Conservation (phyloP, 2,113 vertebrate genomes). For the Brachirus orientalis region DNA sequence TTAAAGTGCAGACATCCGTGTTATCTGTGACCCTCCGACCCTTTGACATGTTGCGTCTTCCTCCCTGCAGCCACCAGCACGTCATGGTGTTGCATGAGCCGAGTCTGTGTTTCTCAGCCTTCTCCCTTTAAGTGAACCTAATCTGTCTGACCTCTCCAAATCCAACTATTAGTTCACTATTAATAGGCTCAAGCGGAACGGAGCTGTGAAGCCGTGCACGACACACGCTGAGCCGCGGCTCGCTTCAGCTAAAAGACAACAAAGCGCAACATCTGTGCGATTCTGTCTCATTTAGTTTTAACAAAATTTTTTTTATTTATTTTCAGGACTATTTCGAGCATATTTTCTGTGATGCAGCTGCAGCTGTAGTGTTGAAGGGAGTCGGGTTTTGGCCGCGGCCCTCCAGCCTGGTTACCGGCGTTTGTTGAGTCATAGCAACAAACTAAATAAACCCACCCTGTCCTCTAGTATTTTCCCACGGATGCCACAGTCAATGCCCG, state of each 20-base stretch:
- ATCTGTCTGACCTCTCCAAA: constrained; percentile 75
- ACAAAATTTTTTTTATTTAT: not conserved
- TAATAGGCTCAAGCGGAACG: constrained; percentile 71
- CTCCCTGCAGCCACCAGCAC: constrained; percentile 5
- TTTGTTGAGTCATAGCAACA: constrained; percentile 22
- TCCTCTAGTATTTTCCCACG: constrained; percentile 23
- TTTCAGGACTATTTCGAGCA: not conserved
- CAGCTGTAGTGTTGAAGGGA: not conserved
- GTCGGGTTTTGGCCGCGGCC: constrained; percentile 11
- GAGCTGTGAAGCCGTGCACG: constrained; percentile 7
- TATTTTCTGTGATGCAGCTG: not conserved
- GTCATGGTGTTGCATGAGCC: constrained; percentile 48
- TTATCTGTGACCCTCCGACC: too few species aligned
- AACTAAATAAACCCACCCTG: constrained; percentile 25
- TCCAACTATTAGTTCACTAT: constrained; percentile 75
- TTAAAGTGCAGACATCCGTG: too few species aligned
- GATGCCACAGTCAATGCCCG: constrained; percentile 1
- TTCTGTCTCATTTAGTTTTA: not conserved
- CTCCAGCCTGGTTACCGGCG: constrained; percentile 8
- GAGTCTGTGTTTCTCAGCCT: constrained; percentile 57
- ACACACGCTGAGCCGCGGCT: constrained; percentile 8
- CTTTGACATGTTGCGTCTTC: not conserved
- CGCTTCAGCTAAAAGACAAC: constrained; percentile 16
- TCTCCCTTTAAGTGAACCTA: constrained; percentile 73
- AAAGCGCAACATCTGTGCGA: constrained; percentile 1